These are phyloP conservation scores for Calephelis nemesis DNA, from an alignment of 1,140 invertebrate genomes.

Conservation along the genomic window DNA sequence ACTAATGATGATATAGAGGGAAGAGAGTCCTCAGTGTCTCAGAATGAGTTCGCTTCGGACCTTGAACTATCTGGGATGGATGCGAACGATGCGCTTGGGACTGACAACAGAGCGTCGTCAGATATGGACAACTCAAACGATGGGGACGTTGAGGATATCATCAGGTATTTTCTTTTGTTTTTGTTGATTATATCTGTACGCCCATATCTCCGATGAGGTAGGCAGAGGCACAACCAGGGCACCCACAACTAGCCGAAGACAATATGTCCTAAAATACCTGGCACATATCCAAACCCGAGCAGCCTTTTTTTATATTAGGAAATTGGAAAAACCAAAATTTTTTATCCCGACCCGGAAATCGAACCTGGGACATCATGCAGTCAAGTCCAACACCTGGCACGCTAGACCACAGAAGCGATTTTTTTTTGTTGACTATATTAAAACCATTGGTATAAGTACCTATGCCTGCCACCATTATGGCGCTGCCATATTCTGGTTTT, in stretches of 20 bases:
- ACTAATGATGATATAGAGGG: constrained; percentile 76
- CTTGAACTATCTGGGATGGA: constrained; percentile 83
- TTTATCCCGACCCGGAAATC: too few relatives aligned
- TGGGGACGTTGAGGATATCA: constrained; percentile 81
- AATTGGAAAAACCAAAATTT: too few relatives aligned
- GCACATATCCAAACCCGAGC: too few relatives aligned
- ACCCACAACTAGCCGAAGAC: too few relatives aligned
- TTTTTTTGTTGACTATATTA: neutral
- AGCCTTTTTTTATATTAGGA: too few relatives aligned
- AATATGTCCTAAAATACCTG: too few relatives aligned
- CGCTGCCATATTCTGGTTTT: neutral
- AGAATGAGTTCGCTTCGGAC: constrained; percentile 81
- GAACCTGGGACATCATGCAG: too few relatives aligned
- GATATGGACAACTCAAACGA: constrained; percentile 82
- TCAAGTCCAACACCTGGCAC: neutral
- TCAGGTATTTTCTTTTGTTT: constrained; percentile 63
- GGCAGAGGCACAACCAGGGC: too few relatives aligned
- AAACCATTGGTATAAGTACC: too few relatives aligned
- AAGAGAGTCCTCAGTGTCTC: constrained; percentile 78
- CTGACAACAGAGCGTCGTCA: constrained; percentile 76
- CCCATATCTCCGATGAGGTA: too few relatives aligned
- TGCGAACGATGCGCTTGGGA: constrained; percentile 77
- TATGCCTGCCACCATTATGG: neutral
- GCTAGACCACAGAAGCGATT: neutral
- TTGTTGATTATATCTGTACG: neutral